Base-by-base conservation (phyloP, 2,113 vertebrate species). In the Austrofundulus limnaeus region DNA sequence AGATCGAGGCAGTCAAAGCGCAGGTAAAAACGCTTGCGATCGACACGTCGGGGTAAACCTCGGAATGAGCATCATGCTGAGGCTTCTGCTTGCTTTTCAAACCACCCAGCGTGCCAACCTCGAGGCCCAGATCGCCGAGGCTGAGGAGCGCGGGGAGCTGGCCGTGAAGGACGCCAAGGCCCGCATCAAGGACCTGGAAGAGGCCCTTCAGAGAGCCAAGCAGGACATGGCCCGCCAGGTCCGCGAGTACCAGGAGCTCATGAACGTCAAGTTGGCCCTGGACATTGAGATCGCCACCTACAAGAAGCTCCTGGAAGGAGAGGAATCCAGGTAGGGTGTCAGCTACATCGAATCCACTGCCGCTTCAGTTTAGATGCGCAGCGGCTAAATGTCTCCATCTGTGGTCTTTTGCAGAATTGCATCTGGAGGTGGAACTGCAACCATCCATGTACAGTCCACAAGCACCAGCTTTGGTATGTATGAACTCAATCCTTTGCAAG, bases 281-380 rank as follows among this genome's bases (percentile, higher is more conserved):
- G 96, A 97, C 62, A 91, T 98, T 2, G 96, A 98, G 89, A 98
- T 98, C 0, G 94, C 94, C 0, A 97, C 96, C 63, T 98, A 98
- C 87, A 92, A 68, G 57, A 95, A 95, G 69, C 91, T 98, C n/a
- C 92, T 98, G 87, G 95, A 98, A 61, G 93, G 95, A 5, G 96
- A 98, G 81, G 95, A 98, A 70, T 45, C 15, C 87, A 92, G 96
- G 95, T 98, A 66, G 72, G 81, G 19, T 0, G 20, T 21, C 0
- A 9, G 16, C 20, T 19, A 13, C 15, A 53, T 49, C 9, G 11
- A 46, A 38, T 61, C 6, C 42, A 34, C 23, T 63, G 28, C 39
- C 31, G 51, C 23, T 56, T 23, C 7, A 25, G 20, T 21, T n/a
- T n/a, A n/a, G n/a, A n/a, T n/a, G n/a, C n/a, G n/a, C n/a, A 25